Evolutionary conservation across 2,113 vertebrate species (phyloP), one percentile per base, ranked within the genome.

Genomic region (Petroica traversi): DNA sequence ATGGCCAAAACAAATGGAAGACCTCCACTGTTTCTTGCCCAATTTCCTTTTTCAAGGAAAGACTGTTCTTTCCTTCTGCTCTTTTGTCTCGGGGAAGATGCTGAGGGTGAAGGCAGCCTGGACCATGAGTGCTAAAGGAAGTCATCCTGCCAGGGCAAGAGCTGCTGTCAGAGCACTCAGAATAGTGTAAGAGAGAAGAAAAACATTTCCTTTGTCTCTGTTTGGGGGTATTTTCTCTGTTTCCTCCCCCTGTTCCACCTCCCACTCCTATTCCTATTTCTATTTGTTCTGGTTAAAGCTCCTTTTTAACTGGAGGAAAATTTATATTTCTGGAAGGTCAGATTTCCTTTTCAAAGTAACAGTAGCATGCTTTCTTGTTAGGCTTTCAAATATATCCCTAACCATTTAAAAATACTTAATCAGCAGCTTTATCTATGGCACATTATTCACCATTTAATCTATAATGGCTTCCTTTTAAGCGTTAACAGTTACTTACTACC

Each of bases 321-420:
- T 15, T 22, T 73, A 51, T 75, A 59, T 85, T 85, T 68, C 54
- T 76, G 55, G 13, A 83, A 51, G 54, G 14, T 17, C 1, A 2
- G 26, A 29, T 83, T 83, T 73, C 1, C 48, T 69, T 90, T 94
- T 83, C 74, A 61, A 83, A 71, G 48, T 48, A 67, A 17, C 25
- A 15, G 40, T 38, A 85, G n/a, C 10, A 52, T 33, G 23, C 28
- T 74, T 92, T 45, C 23, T 38, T 38, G 36, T 59, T 58, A 74
- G 28, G n/a, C 63, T 90, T 96, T 80, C 40, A 92, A 77, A 63
- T 71, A 59, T 22, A 48, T 73, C n/a, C 38, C 34, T 67, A 92
- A 40, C 55, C 29, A 33, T 81, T 88, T 92, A 77, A 92, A 96
- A 88, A 93, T 61, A 92, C 36, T 25, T 74, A 83, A 94, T 73